phyloP scores from a whole-genome alignment of 2,797 vertebrate species.

The Pantherophis vulpinus region DNA sequence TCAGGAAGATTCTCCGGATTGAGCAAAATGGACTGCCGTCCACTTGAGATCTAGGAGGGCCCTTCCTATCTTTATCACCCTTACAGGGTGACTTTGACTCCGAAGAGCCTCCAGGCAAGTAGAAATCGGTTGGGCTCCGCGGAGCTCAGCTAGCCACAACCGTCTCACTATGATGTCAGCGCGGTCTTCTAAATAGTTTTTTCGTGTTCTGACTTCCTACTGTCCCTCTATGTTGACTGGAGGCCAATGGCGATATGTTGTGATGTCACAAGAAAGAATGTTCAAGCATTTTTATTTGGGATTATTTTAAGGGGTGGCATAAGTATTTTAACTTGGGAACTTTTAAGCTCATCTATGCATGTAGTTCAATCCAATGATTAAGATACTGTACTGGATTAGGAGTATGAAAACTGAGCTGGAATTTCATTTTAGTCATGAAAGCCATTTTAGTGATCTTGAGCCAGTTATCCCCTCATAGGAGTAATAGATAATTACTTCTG shows the following conservation, averaged over 20 bases:
- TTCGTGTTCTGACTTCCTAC: background rate
- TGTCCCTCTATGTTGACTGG: background rate
- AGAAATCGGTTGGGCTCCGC: too few species aligned
- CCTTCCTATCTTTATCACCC: too few species aligned
- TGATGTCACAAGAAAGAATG: background rate
- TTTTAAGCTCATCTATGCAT: background rate
- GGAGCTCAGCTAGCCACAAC: too few species aligned
- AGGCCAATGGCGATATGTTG: background rate
- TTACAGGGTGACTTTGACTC: too few species aligned
- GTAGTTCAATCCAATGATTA: background rate
- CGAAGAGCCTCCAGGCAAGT: too few species aligned
- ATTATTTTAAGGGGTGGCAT: background rate
- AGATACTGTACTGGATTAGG: background rate
- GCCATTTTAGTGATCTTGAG: background rate
- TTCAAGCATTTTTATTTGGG: background rate
- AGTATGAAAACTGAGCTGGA: background rate
- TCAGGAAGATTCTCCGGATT: too few species aligned
- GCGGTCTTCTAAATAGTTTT: background rate
- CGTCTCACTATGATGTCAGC: too few species aligned
- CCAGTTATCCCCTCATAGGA: background rate
- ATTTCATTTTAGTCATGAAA: background rate
- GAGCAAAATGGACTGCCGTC: too few species aligned
- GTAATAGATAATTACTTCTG: background rate
- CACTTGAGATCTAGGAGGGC: too few species aligned
- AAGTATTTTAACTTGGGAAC: background rate